Percentiles rank a stretch among this genome's conserved stretches.
Evolutionary conservation across 2,113 vertebrate genomes (phyloP).

Genomic region (Paradisaea rubra): DNA sequence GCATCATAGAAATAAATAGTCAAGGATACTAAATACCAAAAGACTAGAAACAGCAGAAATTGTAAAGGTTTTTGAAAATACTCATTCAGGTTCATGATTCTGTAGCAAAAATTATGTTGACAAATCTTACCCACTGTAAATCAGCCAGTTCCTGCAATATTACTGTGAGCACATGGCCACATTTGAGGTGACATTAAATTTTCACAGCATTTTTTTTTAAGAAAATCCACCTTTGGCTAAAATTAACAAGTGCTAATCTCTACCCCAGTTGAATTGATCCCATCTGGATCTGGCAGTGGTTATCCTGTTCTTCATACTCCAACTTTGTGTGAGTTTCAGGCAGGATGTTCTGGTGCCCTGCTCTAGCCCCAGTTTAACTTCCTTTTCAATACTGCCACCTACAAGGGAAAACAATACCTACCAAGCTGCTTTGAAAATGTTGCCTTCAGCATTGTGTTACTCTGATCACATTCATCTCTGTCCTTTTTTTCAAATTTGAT

Average conservation of each 20-base stretch:
- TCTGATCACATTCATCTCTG: constrained; percentile 91
- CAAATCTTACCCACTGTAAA: background rate
- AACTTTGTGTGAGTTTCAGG: background rate
- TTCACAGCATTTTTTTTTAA: background rate
- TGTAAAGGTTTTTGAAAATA: background rate
- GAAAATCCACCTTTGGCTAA: background rate
- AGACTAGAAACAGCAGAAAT: background rate
- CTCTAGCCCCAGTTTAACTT: background rate
- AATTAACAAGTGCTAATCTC: background rate
- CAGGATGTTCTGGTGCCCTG: background rate
- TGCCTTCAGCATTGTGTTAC: constrained; percentile 72
- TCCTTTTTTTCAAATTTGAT: constrained; percentile 99
- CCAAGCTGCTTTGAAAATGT: constrained; percentile 42
- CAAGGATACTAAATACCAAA: background rate
- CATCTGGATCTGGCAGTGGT: background rate
- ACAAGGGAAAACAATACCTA: constrained; percentile 38
- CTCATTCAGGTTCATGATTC: background rate
- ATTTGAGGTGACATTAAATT: background rate
- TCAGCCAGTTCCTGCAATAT: background rate
- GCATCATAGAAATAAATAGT: background rate
- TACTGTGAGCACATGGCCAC: background rate
- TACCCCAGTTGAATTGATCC: background rate
- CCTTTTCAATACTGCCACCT: constrained; percentile 59
- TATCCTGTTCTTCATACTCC: background rate
- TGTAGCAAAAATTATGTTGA: background rate